Conservation (phyloP, 1,140 invertebrate genomes). For the Drosophila kepulauana region DNA sequence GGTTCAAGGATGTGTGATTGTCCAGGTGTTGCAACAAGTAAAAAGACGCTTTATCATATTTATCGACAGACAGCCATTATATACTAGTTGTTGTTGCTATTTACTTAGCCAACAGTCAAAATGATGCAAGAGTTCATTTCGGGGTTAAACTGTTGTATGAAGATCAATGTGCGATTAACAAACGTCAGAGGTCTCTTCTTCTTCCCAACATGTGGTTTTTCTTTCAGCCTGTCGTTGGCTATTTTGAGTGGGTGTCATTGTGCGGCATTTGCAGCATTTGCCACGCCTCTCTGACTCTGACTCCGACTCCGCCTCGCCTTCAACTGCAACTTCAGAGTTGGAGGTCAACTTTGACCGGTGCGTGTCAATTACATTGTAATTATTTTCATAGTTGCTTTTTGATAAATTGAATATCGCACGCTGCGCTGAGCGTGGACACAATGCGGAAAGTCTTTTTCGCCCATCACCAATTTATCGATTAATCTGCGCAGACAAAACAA, state of each 20-base stretch:
- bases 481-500: constrained; percentile 55
- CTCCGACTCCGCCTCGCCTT: background rate
- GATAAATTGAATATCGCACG: constrained; percentile 78
- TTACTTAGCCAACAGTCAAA: constrained; percentile 43
- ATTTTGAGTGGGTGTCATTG: constrained; percentile 68
- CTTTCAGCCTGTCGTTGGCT: background rate
- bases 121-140: constrained; percentile 70
- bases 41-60: constrained; percentile 51
- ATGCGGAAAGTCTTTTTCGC: constrained; percentile 40
- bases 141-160: constrained; percentile 79
- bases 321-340: background rate
- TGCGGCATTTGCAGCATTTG: constrained; percentile 40
- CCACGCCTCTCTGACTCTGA: constrained; percentile 22
- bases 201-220: background rate
- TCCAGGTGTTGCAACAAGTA: constrained; percentile 26
- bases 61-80: constrained; percentile 64
- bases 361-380: constrained; percentile 80
- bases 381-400: constrained; percentile 62
- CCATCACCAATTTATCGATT: constrained; percentile 52
- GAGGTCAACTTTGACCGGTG: constrained; percentile 53
- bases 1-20: constrained; percentile 43
- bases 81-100: constrained; percentile 33
- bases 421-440: constrained; percentile 6
- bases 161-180: constrained; percentile 70
- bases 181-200: constrained; percentile 29